Evolutionary conservation across 2,888 invertebrate genomes (phyloP), one percentile per base, ranked within the genome.

Genomic region (Palloptera scutellata): DNA sequence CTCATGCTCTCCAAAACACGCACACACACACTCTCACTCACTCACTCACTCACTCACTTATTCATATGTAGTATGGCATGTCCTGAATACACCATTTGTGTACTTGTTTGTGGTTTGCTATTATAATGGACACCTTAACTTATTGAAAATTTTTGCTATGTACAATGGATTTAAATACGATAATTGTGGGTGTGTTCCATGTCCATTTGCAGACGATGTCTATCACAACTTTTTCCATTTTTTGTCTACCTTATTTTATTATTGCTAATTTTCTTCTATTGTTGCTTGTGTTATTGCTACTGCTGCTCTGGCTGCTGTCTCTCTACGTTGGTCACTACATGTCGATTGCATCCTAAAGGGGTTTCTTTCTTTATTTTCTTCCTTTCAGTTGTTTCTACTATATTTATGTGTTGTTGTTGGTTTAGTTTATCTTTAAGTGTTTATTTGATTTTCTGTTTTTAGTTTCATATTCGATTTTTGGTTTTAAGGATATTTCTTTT

Each of bases 171-270:
- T n/a, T n/a, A n/a, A n/a, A n/a, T 53, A 17, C 41, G 20, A 30
- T 64, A 53, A 30, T 53, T 17, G 58, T 68, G 65, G 68, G 61
- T 45, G 68, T 68, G 53, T 61, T 59, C 30, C 30, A 30, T 63
- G 17, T 12, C 48, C 41, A 48, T 63, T 65, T 68, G 61, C 20
- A 68, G 64, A 64, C 64, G 68, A 68, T 68, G 68, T 43, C 61
- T 63, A 62, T 67, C 67, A n/a, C 11, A 19, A 19, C 11, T 10
- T 54, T 9, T 54, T 20, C 20, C 9, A 6, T 10, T 15, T 20
- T 54, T 20, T 20, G 10, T 11, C 17, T 53, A 15, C 19, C 59
- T 52, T 59, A n/a, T n/a, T n/a, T n/a, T n/a, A n/a, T n/a, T n/a
- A n/a, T n/a, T n/a, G n/a, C n/a, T n/a, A n/a, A n/a, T n/a, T n/a